Evolutionary conservation across 2,113 vertebrate species (phyloP).

Genomic region (Prionailurus bengalensis): DNA sequence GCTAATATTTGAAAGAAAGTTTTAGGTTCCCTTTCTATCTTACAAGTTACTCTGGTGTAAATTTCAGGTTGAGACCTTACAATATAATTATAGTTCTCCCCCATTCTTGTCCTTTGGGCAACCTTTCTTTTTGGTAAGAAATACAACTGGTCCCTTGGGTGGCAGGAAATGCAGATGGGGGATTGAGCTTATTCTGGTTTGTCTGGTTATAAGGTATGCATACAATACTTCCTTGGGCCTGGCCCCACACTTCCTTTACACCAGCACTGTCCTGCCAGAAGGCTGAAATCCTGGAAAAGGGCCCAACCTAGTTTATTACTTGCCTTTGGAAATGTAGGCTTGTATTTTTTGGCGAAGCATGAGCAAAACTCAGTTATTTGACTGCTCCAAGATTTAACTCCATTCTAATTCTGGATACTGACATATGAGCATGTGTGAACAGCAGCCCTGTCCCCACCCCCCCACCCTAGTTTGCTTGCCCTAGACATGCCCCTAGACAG

Average conservation of each 20-base stretch:
- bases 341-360: slow-evolving; percentile 57
- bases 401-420: background rate
- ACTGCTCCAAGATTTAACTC: slow-evolving; percentile 54
- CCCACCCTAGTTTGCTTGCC: background rate
- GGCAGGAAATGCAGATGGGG: slow-evolving; percentile 5
- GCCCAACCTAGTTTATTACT: slow-evolving; percentile 40
- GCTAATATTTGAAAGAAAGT: slow-evolving; percentile 51
- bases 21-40: slow-evolving; percentile 3
- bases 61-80: background rate
- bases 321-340: slow-evolving; percentile 58
- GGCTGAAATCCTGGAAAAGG: slow-evolving; percentile 50
- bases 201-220: background rate
- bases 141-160: background rate
- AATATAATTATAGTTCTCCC: background rate
- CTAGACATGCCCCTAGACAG: background rate
- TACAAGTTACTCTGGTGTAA: slow-evolving; percentile 35
- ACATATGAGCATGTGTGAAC: slow-evolving; percentile 8
- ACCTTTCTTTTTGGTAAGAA: slow-evolving; percentile 56
- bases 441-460: background rate
- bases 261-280: slow-evolving; percentile 44
- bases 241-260: slow-evolving; percentile 52
- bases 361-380: slow-evolving; percentile 41
- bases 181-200: background rate
- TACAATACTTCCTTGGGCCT: slow-evolving; percentile 27
- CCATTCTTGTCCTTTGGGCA: slow-evolving; percentile 43